Conservation (phyloP, 1,140 invertebrate genomes). For the Carposina sasakii region DNA sequence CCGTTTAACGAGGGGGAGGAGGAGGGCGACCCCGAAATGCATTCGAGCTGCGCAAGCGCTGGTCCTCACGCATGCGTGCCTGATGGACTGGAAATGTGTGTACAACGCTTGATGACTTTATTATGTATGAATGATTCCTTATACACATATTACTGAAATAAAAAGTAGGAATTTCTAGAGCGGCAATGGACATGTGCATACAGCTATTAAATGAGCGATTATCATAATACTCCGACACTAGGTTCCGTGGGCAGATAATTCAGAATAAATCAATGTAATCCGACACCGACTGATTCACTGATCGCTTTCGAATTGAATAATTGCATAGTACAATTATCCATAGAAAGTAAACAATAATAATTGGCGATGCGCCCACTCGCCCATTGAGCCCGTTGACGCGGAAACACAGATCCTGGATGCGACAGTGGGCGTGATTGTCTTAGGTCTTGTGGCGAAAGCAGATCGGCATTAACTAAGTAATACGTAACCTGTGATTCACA, state of each 20-base stretch:
- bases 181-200: too few species aligned
- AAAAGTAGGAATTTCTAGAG: too few species aligned
- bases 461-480: too few species aligned
- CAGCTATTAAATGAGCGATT: too few species aligned
- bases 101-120: too few species aligned
- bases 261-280: conserved; percentile 16
- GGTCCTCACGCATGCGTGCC: conserved; percentile 18
- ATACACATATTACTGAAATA: too few species aligned
- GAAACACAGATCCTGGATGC: conserved; percentile 42
- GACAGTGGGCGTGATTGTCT: conserved; percentile 37
- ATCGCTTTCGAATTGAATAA: conserved; percentile 33
- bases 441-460: not conserved
- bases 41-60: conserved; percentile 11
- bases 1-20: not conserved
- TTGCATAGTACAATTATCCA: conserved; percentile 51
- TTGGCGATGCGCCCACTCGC: conserved; percentile 49
- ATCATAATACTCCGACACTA: too few species aligned
- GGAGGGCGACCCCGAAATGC: conserved; percentile 18
- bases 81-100: too few species aligned
- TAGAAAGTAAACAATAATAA: conserved; percentile 57
- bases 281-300: conserved; percentile 27
- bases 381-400: conserved; percentile 35
- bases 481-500: too few species aligned
- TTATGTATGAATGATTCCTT: too few species aligned
- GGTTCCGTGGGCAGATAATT: too few species aligned